phyloP scores from a whole-genome alignment of 2,797 vertebrate genomes.

The Crenichthys baileyi region DNA sequence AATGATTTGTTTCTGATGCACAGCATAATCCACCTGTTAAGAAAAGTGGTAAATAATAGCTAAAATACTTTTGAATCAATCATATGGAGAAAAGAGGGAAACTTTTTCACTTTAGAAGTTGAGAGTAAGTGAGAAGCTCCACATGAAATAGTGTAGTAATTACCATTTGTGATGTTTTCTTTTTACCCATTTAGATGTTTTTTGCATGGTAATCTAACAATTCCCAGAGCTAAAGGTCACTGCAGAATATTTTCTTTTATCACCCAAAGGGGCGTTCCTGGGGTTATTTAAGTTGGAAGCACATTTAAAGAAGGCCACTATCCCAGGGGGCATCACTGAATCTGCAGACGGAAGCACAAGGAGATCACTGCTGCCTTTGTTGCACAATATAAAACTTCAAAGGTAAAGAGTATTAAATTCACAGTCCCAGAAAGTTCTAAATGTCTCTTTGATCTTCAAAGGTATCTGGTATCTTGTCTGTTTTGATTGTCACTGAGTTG shows the following conservation, averaged over 20 bases:
- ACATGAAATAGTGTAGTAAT: background rate
- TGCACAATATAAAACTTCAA: constrained; percentile 62
- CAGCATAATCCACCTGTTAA: constrained; percentile 24
- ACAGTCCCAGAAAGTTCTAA: constrained; percentile 46
- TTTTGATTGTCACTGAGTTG: constrained; percentile 32
- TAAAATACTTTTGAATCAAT: background rate
- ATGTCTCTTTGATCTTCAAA: constrained; percentile 36
- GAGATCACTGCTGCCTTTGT: constrained; percentile 43
- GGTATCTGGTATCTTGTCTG: constrained; percentile 32
- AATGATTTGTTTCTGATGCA: constrained; percentile 35
- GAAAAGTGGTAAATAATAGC: constrained; percentile 9
- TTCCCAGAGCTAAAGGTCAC: constrained; percentile 58
- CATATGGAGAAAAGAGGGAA: constrained; percentile 2
- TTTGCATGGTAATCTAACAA: constrained; percentile 47
- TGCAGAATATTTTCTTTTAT: constrained; percentile 66
- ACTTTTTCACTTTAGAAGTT: background rate
- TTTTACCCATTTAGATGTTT: constrained; percentile 57
- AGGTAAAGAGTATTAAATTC: constrained; percentile 57
- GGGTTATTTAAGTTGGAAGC: constrained; percentile 54
- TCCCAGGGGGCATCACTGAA: constrained; percentile 63
- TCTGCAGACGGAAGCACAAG: constrained; percentile 67
- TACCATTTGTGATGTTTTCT: constrained; percentile 44
- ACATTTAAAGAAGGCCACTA: constrained; percentile 52
- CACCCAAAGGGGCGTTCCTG: constrained; percentile 55
- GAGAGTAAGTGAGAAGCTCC: background rate